phyloP scores from a whole-genome alignment of 2,888 invertebrate genomes.

The Muscina levida region DNA sequence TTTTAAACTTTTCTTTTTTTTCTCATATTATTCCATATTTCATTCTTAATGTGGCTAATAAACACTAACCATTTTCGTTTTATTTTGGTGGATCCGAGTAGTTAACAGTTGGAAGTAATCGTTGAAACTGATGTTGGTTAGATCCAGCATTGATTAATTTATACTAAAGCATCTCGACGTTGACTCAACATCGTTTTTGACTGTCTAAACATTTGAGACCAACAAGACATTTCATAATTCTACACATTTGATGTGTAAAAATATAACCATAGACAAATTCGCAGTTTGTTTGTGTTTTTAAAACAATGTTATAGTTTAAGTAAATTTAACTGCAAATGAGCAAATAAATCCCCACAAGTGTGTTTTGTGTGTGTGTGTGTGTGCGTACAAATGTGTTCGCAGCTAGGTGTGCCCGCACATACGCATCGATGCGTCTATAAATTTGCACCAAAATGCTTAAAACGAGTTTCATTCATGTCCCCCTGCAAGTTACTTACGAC shows the following conservation, averaged over 20 bases:
- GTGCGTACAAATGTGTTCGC: too few species aligned
- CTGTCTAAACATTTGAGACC: constrained; percentile 35
- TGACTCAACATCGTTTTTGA: constrained; percentile 53
- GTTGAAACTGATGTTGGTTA: constrained; percentile 78
- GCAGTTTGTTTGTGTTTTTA: not conserved
- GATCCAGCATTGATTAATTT: constrained; percentile 75
- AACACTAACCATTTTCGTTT: constrained; percentile 73
- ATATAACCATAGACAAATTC: constrained; percentile 27
- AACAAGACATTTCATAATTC: constrained; percentile 34
- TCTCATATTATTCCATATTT: constrained; percentile 9
- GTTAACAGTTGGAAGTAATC: constrained; percentile 75
- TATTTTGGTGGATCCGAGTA: constrained; percentile 59
- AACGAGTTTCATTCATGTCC: constrained; percentile 24
- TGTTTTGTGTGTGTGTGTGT: too few species aligned
- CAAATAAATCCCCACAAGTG: too few species aligned
- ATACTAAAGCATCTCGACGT: constrained; percentile 71
- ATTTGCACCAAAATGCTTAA: constrained; percentile 22
- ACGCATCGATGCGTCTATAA: constrained; percentile 5
- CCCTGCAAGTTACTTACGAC: too few species aligned
- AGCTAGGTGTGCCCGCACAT: not conserved
- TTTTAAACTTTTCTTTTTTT: constrained; percentile 35
- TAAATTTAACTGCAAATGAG: constrained; percentile 3
- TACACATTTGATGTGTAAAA: constrained; percentile 19
- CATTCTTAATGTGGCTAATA: constrained; percentile 9
- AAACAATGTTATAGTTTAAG: constrained; percentile 28